A percentile compares a stretch with the other conserved stretches of the same genome.
Conservation (phyloP, 2,888 invertebrate genomes). For the Dugesia japonica region DNA sequence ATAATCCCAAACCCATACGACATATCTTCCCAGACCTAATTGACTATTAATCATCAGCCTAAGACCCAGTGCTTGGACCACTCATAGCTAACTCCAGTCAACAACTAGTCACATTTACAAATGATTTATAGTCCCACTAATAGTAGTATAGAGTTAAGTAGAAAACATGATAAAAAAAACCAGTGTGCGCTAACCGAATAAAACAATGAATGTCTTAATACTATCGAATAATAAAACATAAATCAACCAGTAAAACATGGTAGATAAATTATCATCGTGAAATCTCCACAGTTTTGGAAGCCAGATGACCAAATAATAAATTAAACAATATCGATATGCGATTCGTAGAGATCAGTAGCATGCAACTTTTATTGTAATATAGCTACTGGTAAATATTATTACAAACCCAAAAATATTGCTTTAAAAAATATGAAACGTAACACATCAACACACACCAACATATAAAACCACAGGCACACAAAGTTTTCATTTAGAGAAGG, state of each 20-base stretch:
- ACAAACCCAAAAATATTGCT: too few species aligned
- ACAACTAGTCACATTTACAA: conserved; percentile 20
- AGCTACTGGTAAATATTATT: too few species aligned
- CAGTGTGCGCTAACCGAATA: not conserved
- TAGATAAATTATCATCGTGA: too few species aligned
- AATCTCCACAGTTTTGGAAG: too few species aligned
- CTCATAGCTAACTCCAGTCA: not conserved
- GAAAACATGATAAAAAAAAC: not conserved
- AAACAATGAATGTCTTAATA: not conserved
- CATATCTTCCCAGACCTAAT: conserved; percentile 20
- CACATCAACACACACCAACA: not conserved
- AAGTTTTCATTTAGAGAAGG: conserved; percentile 1
- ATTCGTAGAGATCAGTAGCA: too few species aligned
- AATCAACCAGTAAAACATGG: too few species aligned
- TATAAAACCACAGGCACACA: not conserved
- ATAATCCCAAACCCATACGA: conserved; percentile 20
- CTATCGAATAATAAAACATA: too few species aligned
- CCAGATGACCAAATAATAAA: too few species aligned
- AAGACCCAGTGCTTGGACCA: conserved; percentile 20
- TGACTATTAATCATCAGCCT: conserved; percentile 11
- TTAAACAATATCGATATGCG: too few species aligned
- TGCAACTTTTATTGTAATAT: too few species aligned
- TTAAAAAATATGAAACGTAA: not conserved
- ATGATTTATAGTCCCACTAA: not conserved
- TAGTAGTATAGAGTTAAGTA: not conserved